Base-by-base conservation (phyloP, 2,797 vertebrate genomes). In the Fringilla coelebs region DNA sequence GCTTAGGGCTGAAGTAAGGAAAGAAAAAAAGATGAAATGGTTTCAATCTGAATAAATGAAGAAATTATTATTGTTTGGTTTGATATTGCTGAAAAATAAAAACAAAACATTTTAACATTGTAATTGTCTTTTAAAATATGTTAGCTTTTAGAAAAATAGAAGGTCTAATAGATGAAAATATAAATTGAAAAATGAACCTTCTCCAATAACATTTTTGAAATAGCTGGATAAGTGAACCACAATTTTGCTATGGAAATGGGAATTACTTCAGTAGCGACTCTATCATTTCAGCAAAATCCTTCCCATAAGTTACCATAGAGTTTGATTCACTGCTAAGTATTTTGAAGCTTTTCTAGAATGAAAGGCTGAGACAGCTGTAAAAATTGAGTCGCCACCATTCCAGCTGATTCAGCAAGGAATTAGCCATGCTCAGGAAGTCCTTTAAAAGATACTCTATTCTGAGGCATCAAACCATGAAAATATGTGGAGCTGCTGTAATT, bases 201-300 rank as follows among this genome's bases (percentile, higher is more conserved):
- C 31, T 95, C 51, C 91, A 90, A 87, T 85, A 89, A 22, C 17
- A 28, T 85, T 65, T 96, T 96, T 95, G 74, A 96, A 96, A 93
- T 68, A 96, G 78, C 76, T 97, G 90, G 85, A 85, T 97, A 97
- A 97, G 72, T 94, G 93, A 95, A 95, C 67, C 16, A 95, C 28
- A 78, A 10, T 94, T 97, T 97, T 95, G 45, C 68, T 94, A 93
- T 92, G 93, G 81, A 95, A 97, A 94, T 93, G 76, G 88, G 94
- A 97, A 94, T 95, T 95, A 88, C 76, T 89, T 57, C 95, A 96
- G 72, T 91, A 93, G 84, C 6, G 2, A 88, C 54, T 48, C 72
- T 97, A 85, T 60, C 60, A 0, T 97, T 97, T 96, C 86, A 96
- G 90, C 82, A 94, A 85, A 96, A 97, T 90, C 71, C 79, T 88